Evolutionary conservation across 2,113 vertebrate genomes (phyloP).

Genomic region (Coptodon bakossiorum): DNA sequence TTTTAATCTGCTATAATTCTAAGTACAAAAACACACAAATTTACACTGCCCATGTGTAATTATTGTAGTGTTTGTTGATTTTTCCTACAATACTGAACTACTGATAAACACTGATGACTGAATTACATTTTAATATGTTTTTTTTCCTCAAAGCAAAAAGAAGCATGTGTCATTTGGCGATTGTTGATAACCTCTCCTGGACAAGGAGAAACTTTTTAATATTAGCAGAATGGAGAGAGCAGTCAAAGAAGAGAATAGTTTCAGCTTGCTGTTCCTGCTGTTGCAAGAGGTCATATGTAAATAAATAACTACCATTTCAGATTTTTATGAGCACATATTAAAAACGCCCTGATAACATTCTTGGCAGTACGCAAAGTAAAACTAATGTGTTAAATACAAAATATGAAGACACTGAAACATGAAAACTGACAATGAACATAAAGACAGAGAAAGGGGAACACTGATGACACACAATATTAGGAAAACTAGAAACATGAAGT

Average conservation of each 20-base stretch:
- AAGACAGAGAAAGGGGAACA: not conserved
- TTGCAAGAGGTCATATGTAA: not conserved
- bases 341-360: not conserved
- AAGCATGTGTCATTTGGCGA: not conserved
- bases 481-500: not conserved
- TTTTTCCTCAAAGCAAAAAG: accelerated
- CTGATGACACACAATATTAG: not conserved
- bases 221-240: accelerated
- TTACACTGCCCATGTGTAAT: not conserved
- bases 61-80: not conserved
- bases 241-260: not conserved
- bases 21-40: not conserved
- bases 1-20: not conserved
- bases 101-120: no score
- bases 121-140: not conserved
- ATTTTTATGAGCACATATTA: not conserved
- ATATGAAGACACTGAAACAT: not conserved
- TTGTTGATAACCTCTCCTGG: accelerated
- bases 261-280: not conserved
- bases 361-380: not conserved
- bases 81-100: not conserved
- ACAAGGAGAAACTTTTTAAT: not conserved
- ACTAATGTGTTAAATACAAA: not conserved
- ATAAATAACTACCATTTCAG: not conserved
- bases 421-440: not conserved